Evolutionary conservation across 2,888 invertebrate species (phyloP), one percentile per base, ranked within the genome.

Genomic region (Cabera pusaria): DNA sequence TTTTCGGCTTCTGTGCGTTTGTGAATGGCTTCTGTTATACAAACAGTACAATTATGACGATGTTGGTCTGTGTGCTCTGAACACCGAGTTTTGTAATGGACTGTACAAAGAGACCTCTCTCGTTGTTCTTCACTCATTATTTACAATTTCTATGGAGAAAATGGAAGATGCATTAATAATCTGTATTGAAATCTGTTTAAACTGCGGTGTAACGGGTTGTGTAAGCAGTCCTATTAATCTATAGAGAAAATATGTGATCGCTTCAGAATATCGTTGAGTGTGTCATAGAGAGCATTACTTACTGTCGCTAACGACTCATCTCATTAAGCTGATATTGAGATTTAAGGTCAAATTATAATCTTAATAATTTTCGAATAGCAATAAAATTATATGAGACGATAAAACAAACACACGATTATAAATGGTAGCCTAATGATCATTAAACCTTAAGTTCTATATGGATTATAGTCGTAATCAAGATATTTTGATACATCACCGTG

Each of bases 1-100:
- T 66, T 81, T 80, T 83, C 82, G 81, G 84, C 85, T 85, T 75
- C 85, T 78, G 85, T 83, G 67, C 64, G 64, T 68, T 72, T 61
- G 66, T 76, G 79, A 84, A 81, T 82, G 73, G 78, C 71, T 80
- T 69, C 81, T 83, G 75, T 78, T 77, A 73, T 70, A 66, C 71
- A 81, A 83, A 86, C 72, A 82, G 59, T 50, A 72, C 67, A 80
- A 84, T 84, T 83, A 84, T 73, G 62, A 60, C 51, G 56, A 62
- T 67, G 59, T 67, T 60, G 56, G 57, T 68, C 44, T 65, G 55
- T 56, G 60, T 54, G 50, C 38, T 49, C 46, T 52, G 52, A 55
- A 44, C 49, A 52, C 49, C 41, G 52, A 48, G 59, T 56, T 56
- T 55, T 58, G 51, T 59, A 44, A 49, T 42, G 43, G 45, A 46